Evolutionary conservation across 2,797 vertebrate species (phyloP), one percentile per base, ranked within the genome.

Genomic region (Pseudopleuronectes americanus): DNA sequence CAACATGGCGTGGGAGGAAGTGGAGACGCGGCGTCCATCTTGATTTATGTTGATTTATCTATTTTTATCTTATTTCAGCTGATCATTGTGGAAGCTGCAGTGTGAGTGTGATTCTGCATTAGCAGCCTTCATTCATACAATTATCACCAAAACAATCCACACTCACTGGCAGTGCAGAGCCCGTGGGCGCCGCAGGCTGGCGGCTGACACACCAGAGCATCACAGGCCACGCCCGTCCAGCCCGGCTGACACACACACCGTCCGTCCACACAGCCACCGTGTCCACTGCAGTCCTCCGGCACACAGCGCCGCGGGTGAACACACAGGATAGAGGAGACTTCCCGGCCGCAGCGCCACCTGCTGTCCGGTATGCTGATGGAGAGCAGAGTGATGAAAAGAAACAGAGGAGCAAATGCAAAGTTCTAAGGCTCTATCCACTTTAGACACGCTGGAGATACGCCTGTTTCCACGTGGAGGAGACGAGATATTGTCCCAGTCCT

Each of bases 271-370:
- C 97, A 99, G 55, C 19, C 70, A 3, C 97, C 96, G 0, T 95
- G 95, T 16, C 94, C 90, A 0, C 88, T 92, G 92, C 97, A 99
- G 92, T 97, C 84, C 0, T 83, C 51, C 0, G 95, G 94, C 57
- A 91, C 78, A 22, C 97, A 98, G 71, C 26, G 62, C 0, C 91
- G 95, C 72, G 91, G 92, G 0, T 96, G 97, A 26, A 98, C 74
- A 1, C 98, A 99, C 54, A 98, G 26, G 52, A 98, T 47, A 0
- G 97, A 98, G 13, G 98, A 97, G 58, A 99, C 90, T 0, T 0
- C 59, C 2, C 97, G 94, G 0, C 93, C 92, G 65, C 97, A 98
- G 48, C 95, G 96, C 97, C 97, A 99, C 93, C 88, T 94, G 36
- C 4, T 9, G 64, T 93, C 81, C 0, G 64, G 0, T 1, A 0